Evolutionary conservation across 2,888 invertebrate species (phyloP), one percentile per base, ranked within the genome.

Genomic region (Siphonodentalium dalli): DNA sequence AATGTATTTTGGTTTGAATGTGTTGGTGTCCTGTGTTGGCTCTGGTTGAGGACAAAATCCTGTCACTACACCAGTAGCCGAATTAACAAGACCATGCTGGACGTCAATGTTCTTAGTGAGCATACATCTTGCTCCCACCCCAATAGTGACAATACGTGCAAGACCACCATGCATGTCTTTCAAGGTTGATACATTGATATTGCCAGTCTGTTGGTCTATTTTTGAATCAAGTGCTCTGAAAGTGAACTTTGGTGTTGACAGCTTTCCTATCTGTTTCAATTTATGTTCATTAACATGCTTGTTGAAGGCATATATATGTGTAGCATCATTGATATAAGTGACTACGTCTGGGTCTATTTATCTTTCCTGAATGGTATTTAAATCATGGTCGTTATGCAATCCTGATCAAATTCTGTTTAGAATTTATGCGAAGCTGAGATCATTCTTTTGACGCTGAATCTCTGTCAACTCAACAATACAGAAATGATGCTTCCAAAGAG

Each of bases 381-480:
- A 50, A 47, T 62, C 58, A 15, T 46, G 42, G 24, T 35, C 47
- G 9, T 55, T 62, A 26, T 53, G 56, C 15, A 48, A 28, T 23
- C 53, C 50, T 35, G 41, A 27, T n/a, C 61, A 31, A 7, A 55
- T 28, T 44, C 56, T 52, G 42, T 58, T 62, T 21, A 61, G 40
- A 23, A 56, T 29, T 21, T 38, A 29, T n/a, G 61, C 58, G 51
- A 61, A 55, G 5, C 23, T 27, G 13, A 21, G 27, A 47, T 55
- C 54, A 58, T 50, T 41, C 54, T 62, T 55, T 42, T 58, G 62
- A 31, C 55, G 47, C 27, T 52, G 48, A 26, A 58, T 54, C 45
- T 61, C 54, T 52, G 57, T 58, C 1, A 61, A 42, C 35, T 61
- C 53, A 27, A 53, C 29, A 23, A 61, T 53, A 38, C 53, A 18